phyloP scores from a whole-genome alignment of 2,113 vertebrate genomes.

The Crocuta crocuta region DNA sequence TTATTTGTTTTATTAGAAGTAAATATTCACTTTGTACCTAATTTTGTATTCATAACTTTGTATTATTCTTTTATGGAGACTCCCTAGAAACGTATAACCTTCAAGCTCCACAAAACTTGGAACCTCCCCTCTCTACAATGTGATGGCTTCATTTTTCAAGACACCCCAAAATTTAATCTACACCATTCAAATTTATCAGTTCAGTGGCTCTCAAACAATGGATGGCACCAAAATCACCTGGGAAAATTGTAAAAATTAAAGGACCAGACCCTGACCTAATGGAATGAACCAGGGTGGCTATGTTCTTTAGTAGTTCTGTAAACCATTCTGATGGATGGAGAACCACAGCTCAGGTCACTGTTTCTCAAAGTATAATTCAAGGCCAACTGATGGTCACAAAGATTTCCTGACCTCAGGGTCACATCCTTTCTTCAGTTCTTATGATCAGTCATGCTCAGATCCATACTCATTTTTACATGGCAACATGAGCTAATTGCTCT shows the following conservation, averaged over 20 bases:
- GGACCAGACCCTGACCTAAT: neutral
- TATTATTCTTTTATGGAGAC: slow-evolving; percentile 25
- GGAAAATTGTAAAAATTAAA: neutral
- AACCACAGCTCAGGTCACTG: neutral
- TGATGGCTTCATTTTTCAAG: neutral
- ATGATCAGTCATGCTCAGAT: neutral
- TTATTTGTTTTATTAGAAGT: neutral
- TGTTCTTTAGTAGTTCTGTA: neutral
- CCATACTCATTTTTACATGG: neutral
- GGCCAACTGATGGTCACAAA: neutral
- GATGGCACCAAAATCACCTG: neutral
- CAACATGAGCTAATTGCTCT: neutral
- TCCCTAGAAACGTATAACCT: neutral
- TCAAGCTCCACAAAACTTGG: neutral
- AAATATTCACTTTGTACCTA: neutral
- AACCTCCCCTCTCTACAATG: neutral
- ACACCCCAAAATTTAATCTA: neutral
- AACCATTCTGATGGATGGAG: neutral
- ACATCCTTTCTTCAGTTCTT: neutral
- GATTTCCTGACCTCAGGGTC: neutral
- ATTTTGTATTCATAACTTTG: neutral
- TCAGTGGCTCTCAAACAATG: neutral
- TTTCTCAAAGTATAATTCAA: neutral
- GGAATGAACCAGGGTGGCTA: neutral
- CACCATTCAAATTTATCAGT: neutral